phyloP scores from a whole-genome alignment of 1,140 invertebrate species.

The Apis mellifera region Amel_HAv3.1 CM009946.2:5272501-5273000 shows the following conservation, averaged over 20 bases:
- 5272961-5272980: conserved; percentile 22
- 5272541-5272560: too few species aligned
- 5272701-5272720: not conserved
- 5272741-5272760: not conserved
- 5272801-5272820: conserved; percentile 43
- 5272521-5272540: too few species aligned
- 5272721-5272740: conserved; percentile 5
- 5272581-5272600: not conserved
- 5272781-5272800: conserved; percentile 21
- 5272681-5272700: conserved; percentile 15
- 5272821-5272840: not conserved
- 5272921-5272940: too few species aligned
- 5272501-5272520: too few species aligned
- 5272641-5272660: conserved; percentile 1
- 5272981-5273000: not conserved
- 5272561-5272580: not conserved
- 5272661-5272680: conserved; percentile 25
- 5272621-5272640: conserved; percentile 9
- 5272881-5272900: not conserved
- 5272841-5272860: not conserved
- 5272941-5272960: conserved; percentile 15
- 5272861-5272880: not conserved
- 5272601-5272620: not conserved
- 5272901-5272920: not conserved
- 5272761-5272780: conserved; percentile 27